Evolutionary conservation across 2,888 invertebrate species (phyloP).

Genomic region (Melieria crassipennis): DNA sequence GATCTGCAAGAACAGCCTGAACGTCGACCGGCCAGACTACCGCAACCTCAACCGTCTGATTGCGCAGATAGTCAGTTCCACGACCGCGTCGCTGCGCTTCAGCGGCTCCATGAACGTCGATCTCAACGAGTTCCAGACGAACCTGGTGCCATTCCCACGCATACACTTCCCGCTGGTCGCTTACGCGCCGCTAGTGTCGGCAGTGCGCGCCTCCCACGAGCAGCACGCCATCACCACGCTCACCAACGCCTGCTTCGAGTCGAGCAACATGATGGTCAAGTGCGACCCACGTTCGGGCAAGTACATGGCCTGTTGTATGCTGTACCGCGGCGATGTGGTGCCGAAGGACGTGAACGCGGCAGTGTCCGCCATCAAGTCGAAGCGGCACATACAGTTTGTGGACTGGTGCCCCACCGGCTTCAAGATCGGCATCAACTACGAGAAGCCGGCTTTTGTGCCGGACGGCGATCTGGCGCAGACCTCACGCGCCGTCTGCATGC

Average conservation of each 20-base stretch:
- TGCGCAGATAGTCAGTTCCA: slow-evolving; percentile 83
- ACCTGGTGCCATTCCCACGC: slow-evolving; percentile 90
- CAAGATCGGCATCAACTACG: slow-evolving; percentile 87
- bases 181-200: slow-evolving; percentile 60
- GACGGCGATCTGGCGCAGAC: slow-evolving; percentile 84
- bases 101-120: slow-evolving; percentile 91
- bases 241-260: slow-evolving; percentile 89
- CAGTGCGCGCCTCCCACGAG: slow-evolving; percentile 56
- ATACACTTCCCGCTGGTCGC: slow-evolving; percentile 73
- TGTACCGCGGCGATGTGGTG: slow-evolving; percentile 90
- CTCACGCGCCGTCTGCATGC: slow-evolving; percentile 89
- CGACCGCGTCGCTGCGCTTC: slow-evolving; percentile 87
- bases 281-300: slow-evolving; percentile 86
- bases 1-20: slow-evolving; percentile 85
- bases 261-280: slow-evolving; percentile 88
- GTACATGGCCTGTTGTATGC: slow-evolving; percentile 90
- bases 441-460: slow-evolving; percentile 81
- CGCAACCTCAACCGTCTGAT: slow-evolving; percentile 76
- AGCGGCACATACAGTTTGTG: slow-evolving; percentile 86
- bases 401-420: slow-evolving; percentile 96
- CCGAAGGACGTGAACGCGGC: slow-evolving; percentile 89
- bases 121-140: slow-evolving; percentile 89
- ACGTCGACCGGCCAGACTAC: slow-evolving; percentile 78
- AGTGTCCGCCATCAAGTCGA: slow-evolving; percentile 80
- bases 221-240: slow-evolving; percentile 73